These are phyloP conservation scores for Orchesella flavescens DNA, from an alignment of 2,888 invertebrate genomes.

Conservation along the genomic window DNA sequence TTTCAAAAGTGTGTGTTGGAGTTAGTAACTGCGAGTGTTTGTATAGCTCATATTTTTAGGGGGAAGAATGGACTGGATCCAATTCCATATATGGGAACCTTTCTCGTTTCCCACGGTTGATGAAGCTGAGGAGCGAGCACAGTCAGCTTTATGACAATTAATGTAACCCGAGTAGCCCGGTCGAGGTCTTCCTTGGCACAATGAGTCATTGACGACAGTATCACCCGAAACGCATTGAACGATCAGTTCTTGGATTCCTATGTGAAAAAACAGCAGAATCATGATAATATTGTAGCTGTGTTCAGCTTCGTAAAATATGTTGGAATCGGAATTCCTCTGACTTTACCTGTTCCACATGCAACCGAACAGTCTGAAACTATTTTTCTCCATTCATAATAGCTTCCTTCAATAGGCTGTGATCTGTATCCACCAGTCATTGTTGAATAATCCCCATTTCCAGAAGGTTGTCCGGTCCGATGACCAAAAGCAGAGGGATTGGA, in stretches of 20 bases:
- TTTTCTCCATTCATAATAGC: conserved; percentile 71
- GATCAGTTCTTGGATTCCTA: conserved; percentile 70
- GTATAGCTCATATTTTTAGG: conserved; percentile 57
- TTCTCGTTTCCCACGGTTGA: background rate
- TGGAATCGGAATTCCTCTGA: too few relatives aligned
- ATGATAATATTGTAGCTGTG: background rate
- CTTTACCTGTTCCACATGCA: conserved; percentile 69
- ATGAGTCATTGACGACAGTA: conserved; percentile 66
- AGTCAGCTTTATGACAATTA: conserved; percentile 61
- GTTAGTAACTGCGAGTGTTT: conserved; percentile 27
- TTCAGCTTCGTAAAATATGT: conserved; percentile 8
- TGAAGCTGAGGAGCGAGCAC: conserved; percentile 36
- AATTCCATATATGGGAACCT: conserved; percentile 67
- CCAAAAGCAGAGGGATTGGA: conserved; percentile 12
- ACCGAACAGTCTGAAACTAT: conserved; percentile 71
- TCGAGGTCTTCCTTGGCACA: conserved; percentile 65
- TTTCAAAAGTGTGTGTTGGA: background rate
- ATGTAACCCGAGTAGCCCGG: conserved; percentile 69
- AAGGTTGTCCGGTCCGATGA: conserved; percentile 24
- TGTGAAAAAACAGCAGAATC: background rate
- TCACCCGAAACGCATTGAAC: conserved; percentile 71
- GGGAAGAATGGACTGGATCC: conserved; percentile 67
- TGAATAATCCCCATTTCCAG: background rate
- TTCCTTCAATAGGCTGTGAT: conserved; percentile 68
- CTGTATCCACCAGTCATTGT: background rate